A percentile compares a stretch with the other conserved stretches of the same genome.
Conservation (phyloP, 2,888 invertebrate genomes). For the Drosophila picticornis region DNA sequence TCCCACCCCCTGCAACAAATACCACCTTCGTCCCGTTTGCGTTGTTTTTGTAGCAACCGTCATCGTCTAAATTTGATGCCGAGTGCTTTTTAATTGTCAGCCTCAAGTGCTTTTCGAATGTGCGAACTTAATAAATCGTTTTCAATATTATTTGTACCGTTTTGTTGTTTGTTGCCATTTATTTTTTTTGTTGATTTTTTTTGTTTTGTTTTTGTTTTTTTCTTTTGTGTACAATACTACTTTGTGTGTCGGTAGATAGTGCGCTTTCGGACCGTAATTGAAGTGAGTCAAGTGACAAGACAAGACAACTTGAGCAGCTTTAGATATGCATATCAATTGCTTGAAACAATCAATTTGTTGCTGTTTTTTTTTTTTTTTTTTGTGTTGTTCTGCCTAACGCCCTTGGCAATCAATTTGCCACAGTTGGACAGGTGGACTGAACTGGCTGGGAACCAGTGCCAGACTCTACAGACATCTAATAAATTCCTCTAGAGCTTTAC, state of each 20-base stretch:
- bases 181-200: constrained; percentile 2
- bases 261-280: constrained; percentile 60
- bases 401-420: constrained; percentile 61
- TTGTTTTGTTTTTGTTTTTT: constrained; percentile 4
- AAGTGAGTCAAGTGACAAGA: constrained; percentile 57
- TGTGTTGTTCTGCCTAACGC: constrained; percentile 27
- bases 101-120: constrained; percentile 74
- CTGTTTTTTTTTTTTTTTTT: constrained; percentile 24
- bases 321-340: constrained; percentile 63
- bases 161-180: constrained; percentile 17
- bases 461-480: constrained; percentile 5
- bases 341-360: constrained; percentile 60
- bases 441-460: constrained; percentile 40
- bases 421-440: constrained; percentile 31
- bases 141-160: constrained; percentile 47
- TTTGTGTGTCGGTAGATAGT: constrained; percentile 40
- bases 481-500: constrained; percentile 11
- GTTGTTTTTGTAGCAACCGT: constrained; percentile 10
- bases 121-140: constrained; percentile 80
- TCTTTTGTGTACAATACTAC: constrained; percentile 7
- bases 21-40: background rate
- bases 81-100: constrained; percentile 80
- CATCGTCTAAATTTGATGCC: constrained; percentile 48
- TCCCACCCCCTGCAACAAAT: background rate
- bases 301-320: constrained; percentile 64